phyloP scores from a whole-genome alignment of 2,888 invertebrate species.

The Escarpia spicata region DNA sequence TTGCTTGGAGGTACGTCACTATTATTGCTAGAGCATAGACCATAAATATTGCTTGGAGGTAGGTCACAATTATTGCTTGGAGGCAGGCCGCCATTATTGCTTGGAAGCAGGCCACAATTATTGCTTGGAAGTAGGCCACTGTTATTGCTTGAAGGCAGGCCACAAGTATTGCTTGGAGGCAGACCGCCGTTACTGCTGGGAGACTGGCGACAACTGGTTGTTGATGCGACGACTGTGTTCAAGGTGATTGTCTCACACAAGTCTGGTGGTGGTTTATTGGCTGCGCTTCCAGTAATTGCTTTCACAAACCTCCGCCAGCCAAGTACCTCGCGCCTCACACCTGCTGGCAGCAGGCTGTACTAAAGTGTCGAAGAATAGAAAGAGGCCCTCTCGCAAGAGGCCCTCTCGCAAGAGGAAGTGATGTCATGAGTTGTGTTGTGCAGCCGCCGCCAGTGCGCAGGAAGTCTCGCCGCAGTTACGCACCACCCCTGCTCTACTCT shows the following conservation, averaged over 20 bases:
- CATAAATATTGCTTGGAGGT: too few species aligned
- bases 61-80: too few species aligned
- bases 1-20: too few species aligned
- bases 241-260: background rate
- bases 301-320: background rate
- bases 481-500: background rate
- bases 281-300: background rate
- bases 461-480: background rate
- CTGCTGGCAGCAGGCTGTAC: background rate
- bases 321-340: background rate
- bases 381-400: background rate
- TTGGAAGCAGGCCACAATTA: background rate
- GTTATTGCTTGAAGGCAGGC: background rate
- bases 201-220: background rate
- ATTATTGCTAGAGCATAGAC: too few species aligned
- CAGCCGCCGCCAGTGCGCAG: background rate
- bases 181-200: background rate
- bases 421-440: background rate
- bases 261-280: background rate
- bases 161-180: background rate
- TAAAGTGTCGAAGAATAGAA: background rate
- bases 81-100: too few species aligned
- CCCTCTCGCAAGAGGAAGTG: background rate
- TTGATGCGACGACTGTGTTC: background rate
- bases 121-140: background rate